Base-by-base conservation (phyloP, 2,113 vertebrate genomes). In the Gymnocephalus cernua region DNA sequence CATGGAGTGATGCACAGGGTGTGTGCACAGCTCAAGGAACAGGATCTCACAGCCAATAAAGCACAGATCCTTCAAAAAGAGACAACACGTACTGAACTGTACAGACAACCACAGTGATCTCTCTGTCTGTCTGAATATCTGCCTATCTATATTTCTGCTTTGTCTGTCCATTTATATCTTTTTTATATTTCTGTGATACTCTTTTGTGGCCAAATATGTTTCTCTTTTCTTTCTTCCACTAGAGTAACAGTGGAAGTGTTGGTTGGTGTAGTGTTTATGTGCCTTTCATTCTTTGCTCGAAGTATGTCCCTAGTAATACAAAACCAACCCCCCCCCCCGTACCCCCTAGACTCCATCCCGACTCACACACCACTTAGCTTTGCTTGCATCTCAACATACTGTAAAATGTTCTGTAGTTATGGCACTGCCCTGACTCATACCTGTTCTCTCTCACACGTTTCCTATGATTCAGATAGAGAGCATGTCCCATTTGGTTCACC, bases 1-100 rank as follows among this genome's bases (percentile, higher is more conserved):
- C 29, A 65, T 50, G 48, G 51, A 82, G n/a, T 58, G 58, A 80
- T 82, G 7, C 78, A 68, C 48, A 7, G 23, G 41, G 73, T 81
- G 71, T 88, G 71, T 84, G 50, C 77, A 61, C 77, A 78, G 77
- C 82, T 87, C 71, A 66, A 70, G 45, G 77, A 88, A 76, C 47
- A 77, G 27, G 38, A 77, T 75, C 78, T 84, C 58, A 74, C 65
- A 83, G 23, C 70, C 73, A 87, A 48, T 75, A 76, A 75, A 61
- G 45, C 44, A 58, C 56, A 66, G 54, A 83, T 80, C 70, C 18
- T n/a, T 67, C 66, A 80, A 41, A 59, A 57, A 88, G 70, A 69
- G 51, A 75, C 54, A 27, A 54, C 41, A 48, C n/a, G 3, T 14
- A 65, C 50, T 21, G 51, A 70, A 66, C 56, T 63, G 56, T 50